Base-by-base conservation (phyloP, 2,888 invertebrate genomes). In the Leucophenga maculata region DNA sequence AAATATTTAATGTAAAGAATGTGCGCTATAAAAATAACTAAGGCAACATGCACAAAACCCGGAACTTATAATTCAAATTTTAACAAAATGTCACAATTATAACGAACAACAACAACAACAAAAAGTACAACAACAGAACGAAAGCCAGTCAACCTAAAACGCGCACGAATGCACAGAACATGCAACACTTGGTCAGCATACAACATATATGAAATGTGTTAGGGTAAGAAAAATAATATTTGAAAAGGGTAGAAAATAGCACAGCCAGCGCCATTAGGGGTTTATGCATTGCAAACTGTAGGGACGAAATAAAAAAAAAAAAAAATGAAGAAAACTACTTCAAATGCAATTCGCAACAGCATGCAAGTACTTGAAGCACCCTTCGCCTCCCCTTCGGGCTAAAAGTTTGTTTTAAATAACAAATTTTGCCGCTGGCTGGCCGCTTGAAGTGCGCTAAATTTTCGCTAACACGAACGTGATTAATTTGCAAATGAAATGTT, bases 101-200 rank as follows among this genome's bases (percentile, higher is more conserved):
- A 67, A 72, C 74, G 67, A 55, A 48, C 26, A 67, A 31, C 26
- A 6, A 26, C 13, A 48, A 67, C 67, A 46, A 52, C 39, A 67
- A 48, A 46, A 11, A 46, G 8, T 26, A 20, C 50, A 48, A 22
- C 20, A 32, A n/a, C 60, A 32, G n/a, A n/a, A n/a, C n/a, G n/a
- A n/a, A 60, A 3, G 1, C 11, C 14, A 18, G 31, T 26, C 39
- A 60, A 13, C 18, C 46, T 22, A 80, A 83, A 74, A 82, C 77
- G 75, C 79, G 84, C 81, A 81, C 85, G 85, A 84, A 81, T 81
- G 84, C 84, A 79, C 77, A 50, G n/a, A 50, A 80, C 84, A 83
- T 75, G 81, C 85, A 82, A 84, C 74, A 72, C 68, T 20, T 50
- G 74, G 54, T 39, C 62, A 64, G 39, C 26, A 62, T 20, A 62